phyloP scores from a whole-genome alignment of 2,797 vertebrate genomes.

The Gymnothorax reevesii region DNA sequence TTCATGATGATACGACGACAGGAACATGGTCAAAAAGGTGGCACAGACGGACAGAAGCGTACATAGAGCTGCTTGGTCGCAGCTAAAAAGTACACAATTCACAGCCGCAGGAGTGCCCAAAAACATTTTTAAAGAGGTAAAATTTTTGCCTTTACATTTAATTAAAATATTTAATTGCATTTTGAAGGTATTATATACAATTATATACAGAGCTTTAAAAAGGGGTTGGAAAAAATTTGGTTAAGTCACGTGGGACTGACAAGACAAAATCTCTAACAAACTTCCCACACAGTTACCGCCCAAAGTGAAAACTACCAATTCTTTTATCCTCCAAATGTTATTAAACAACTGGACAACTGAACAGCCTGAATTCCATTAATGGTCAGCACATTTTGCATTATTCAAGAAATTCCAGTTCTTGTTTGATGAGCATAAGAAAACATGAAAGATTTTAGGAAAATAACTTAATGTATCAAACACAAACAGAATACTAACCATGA shows the following conservation, averaged over 20 bases:
- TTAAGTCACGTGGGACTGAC: not conserved
- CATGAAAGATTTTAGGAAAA: not conserved
- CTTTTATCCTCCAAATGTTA: not conserved
- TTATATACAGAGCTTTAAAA: slow-evolving; percentile 18
- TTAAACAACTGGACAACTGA: not conserved
- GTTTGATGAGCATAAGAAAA: not conserved
- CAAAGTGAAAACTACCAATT: slow-evolving; percentile 23
- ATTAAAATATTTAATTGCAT: slow-evolving; percentile 10
- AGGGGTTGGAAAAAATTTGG: not conserved
- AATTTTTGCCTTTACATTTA: slow-evolving; percentile 2
- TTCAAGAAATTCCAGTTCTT: not conserved
- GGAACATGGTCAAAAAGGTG: too few relatives aligned
- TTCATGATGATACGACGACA: too few relatives aligned
- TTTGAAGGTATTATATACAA: slow-evolving; percentile 21
- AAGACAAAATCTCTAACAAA: not conserved
- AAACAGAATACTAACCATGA: not conserved
- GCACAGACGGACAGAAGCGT: too few relatives aligned
- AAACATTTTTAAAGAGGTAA: not conserved
- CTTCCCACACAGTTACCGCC: not conserved
- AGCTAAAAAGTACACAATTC: not conserved
- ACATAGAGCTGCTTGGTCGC: too few relatives aligned
- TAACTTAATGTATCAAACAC: not conserved
- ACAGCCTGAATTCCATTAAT: not conserved
- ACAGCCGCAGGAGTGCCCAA: not conserved
- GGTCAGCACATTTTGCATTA: not conserved